phyloP scores from a whole-genome alignment of 2,888 invertebrate genomes.

The Ryuthela nishihirai region DNA sequence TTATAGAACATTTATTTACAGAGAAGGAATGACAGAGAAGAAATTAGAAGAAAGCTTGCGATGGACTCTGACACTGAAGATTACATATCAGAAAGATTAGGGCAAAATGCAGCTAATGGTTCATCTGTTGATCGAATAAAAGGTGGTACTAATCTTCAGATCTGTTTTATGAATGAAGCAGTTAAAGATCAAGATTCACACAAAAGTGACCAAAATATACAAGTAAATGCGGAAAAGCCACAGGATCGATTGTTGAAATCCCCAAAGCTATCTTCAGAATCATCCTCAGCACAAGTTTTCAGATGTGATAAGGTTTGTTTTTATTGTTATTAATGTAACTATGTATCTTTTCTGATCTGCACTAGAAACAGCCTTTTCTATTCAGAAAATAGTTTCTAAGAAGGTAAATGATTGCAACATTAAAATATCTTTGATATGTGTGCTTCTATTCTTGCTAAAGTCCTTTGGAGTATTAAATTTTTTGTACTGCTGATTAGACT shows the following conservation, averaged over 20 bases:
- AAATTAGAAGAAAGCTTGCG: slow-evolving; percentile 80
- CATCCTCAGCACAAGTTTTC: slow-evolving; percentile 10
- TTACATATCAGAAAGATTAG: slow-evolving; percentile 54
- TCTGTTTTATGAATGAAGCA: slow-evolving; percentile 93
- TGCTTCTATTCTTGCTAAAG: no score
- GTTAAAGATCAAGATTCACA: slow-evolving; percentile 57
- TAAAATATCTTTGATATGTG: no score
- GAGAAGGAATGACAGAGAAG: slow-evolving; percentile 70
- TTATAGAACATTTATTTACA: slow-evolving; percentile 15
- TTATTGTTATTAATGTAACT: no score
- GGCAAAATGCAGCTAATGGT: slow-evolving; percentile 69
- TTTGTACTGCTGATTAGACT: no score
- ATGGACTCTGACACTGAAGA: slow-evolving; percentile 69
- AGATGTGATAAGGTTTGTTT: slow-evolving; percentile 25
- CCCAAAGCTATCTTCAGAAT: slow-evolving; percentile 18
- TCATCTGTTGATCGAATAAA: slow-evolving; percentile 82
- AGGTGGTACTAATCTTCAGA: slow-evolving; percentile 81
- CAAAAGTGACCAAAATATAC: no score
- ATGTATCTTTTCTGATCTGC: no score
- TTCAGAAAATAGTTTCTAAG: no score
- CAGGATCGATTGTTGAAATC: slow-evolving; percentile 3
- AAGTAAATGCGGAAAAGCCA: no score
- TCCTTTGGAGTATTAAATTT: no score
- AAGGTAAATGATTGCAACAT: no score
- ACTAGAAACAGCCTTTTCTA: no score